These are phyloP conservation scores for Odocoileus hemionus DNA, from an alignment of 2,113 vertebrate genomes.

Conservation along the genomic window DNA sequence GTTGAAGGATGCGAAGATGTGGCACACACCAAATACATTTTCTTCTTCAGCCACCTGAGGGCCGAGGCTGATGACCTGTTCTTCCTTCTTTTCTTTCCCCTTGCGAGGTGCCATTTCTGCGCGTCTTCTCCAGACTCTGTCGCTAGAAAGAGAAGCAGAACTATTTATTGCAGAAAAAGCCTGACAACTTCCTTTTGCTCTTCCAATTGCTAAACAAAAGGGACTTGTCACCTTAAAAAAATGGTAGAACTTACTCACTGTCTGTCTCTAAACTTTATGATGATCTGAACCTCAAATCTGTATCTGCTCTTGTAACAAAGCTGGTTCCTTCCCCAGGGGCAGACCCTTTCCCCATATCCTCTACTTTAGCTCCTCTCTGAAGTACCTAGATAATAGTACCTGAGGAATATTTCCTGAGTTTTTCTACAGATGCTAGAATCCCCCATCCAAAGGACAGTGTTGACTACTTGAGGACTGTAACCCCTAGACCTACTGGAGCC, in stretches of 20 bases:
- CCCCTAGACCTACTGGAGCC: background rate
- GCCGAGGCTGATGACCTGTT: background rate
- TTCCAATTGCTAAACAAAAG: background rate
- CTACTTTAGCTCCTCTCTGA: background rate
- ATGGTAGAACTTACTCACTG: background rate
- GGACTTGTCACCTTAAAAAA: background rate
- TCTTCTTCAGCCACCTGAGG: background rate
- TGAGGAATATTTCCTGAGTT: background rate
- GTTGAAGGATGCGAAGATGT: slow-evolving; percentile 98
- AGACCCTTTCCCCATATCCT: background rate
- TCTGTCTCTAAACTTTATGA: background rate
- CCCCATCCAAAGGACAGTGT: background rate
- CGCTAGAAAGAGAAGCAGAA: slow-evolving; percentile 76
- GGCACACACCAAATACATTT: slow-evolving; percentile 93
- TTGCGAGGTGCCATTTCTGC: slow-evolving; percentile 94
- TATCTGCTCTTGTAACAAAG: background rate
- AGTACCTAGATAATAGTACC: background rate
- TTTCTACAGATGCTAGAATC: background rate
- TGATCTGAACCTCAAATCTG: background rate
- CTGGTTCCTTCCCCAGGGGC: background rate
- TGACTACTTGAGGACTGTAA: background rate
- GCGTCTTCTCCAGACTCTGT: background rate
- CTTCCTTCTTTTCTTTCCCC: slow-evolving; percentile 71
- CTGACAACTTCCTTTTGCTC: background rate
- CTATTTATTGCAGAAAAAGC: background rate